A percentile compares a stretch with the other conserved stretches of the same genome.
These are phyloP conservation scores for Lontra canadensis DNA, from an alignment of 2,113 vertebrate species.

Conservation along the genomic window DNA sequence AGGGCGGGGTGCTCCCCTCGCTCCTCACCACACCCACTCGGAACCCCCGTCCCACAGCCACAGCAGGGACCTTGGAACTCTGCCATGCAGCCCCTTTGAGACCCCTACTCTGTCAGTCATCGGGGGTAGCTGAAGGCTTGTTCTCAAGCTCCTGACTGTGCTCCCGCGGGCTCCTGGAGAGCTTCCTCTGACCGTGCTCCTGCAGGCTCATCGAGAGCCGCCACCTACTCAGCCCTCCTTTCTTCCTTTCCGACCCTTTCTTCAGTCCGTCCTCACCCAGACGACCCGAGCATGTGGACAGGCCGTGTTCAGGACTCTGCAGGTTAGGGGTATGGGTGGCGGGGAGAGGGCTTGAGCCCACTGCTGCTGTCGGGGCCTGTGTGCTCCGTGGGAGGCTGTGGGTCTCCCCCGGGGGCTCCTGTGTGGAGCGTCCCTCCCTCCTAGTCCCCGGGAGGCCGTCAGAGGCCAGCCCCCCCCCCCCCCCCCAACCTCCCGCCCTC, in stretches of 20 bases:
- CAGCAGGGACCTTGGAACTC: slow-evolving; percentile 85
- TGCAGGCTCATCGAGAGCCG: accelerated
- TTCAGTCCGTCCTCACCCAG: neutral
- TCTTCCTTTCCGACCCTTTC: neutral
- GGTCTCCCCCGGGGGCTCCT: neutral
- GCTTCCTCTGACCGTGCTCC: slow-evolving; percentile 76
- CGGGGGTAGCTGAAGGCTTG: slow-evolving; percentile 87
- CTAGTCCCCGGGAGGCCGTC: neutral
- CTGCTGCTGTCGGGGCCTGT: neutral
- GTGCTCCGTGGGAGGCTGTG: neutral
- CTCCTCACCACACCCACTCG: neutral
- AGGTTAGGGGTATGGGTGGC: neutral
- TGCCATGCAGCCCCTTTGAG: slow-evolving; percentile 85
- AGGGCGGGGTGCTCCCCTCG: neutral
- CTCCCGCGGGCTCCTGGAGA: neutral
- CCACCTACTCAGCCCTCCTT: neutral
- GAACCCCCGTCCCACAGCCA: slow-evolving; percentile 57
- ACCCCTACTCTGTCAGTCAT: slow-evolving; percentile 82
- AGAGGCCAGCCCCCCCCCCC: neutral
- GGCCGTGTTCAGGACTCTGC: neutral
- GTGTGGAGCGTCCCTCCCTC: neutral
- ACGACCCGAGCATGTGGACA: neutral
- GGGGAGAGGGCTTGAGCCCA: neutral
- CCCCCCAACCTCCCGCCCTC: accelerated
- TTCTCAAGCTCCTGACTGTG: slow-evolving; percentile 86